These are phyloP conservation scores for Coenobita brevimanus DNA, from an alignment of 1,140 invertebrate genomes.

Conservation along the genomic window DNA sequence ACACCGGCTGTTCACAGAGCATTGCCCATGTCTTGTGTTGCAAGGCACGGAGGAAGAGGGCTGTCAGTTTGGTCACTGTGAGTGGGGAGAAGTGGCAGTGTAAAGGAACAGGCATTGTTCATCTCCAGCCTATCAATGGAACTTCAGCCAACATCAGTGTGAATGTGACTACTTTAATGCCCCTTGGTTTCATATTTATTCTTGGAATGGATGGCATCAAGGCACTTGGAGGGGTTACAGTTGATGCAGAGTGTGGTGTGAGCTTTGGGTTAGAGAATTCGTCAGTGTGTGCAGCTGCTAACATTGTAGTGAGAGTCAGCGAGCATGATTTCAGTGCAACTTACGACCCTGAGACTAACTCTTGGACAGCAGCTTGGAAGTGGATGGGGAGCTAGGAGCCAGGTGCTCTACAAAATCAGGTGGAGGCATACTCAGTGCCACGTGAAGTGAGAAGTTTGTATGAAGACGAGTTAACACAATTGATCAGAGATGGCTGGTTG, in stretches of 20 bases:
- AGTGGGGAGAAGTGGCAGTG: not conserved
- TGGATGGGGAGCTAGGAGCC: not conserved
- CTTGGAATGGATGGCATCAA: not conserved
- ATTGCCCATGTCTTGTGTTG: not conserved
- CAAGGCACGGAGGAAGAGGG: not conserved
- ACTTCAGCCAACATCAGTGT: not conserved
- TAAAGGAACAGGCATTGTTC: not conserved
- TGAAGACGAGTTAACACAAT: not conserved
- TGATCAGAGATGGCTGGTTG: not conserved
- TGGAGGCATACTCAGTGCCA: not conserved
- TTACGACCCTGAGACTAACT: not conserved
- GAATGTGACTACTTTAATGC: not conserved
- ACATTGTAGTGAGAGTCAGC: not conserved
- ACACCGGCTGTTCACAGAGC: constrained; percentile 5
- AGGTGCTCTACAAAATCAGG: not conserved
- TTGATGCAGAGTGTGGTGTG: not conserved
- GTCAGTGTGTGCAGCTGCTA: not conserved
- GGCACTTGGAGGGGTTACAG: not conserved
- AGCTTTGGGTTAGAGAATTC: not conserved
- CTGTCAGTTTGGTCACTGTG: not conserved
- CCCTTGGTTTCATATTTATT: not conserved
- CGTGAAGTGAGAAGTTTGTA: not conserved
- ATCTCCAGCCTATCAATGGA: not conserved
- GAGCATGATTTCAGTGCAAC: not conserved
- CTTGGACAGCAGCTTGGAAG: not conserved